Evolutionary conservation across 2,888 invertebrate species (phyloP).

Genomic region (Aelia acuminata): DNA sequence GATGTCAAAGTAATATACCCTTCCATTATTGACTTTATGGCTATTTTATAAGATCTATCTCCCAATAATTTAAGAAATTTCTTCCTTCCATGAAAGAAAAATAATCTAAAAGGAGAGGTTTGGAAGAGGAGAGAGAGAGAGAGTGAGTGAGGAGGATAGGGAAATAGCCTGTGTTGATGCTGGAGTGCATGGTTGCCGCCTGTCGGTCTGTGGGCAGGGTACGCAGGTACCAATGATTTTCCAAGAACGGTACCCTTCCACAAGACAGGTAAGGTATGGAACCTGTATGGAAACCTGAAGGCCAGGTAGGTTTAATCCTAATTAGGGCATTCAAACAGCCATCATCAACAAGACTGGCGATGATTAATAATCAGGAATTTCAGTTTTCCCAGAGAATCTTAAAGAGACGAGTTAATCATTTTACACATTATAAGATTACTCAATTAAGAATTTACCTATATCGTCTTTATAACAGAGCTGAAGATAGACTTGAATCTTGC

Average conservation of each 20-base stretch:
- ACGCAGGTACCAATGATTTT: not conserved
- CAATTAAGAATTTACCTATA: too few relatives aligned
- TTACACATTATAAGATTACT: too few relatives aligned
- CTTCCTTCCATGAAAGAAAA: not conserved
- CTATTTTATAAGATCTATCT: not conserved
- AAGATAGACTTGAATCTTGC: too few relatives aligned
- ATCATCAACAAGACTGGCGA: too few relatives aligned
- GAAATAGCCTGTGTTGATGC: constrained; percentile 39
- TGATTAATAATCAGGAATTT: too few relatives aligned
- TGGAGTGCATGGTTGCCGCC: not conserved
- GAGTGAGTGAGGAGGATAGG: too few relatives aligned
- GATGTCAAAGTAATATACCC: too few relatives aligned
- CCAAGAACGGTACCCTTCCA: not conserved
- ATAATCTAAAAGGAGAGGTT: constrained; percentile 12
- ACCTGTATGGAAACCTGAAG: not conserved
- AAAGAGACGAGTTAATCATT: too few relatives aligned
- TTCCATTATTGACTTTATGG: not conserved
- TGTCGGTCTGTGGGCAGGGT: not conserved
- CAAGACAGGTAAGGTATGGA: not conserved
- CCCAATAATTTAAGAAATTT: not conserved
- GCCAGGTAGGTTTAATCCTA: too few relatives aligned
- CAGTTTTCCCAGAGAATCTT: too few relatives aligned
- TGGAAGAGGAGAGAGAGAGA: constrained; percentile 28
- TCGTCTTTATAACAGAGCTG: too few relatives aligned
- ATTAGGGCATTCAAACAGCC: too few relatives aligned